A percentile compares a stretch with the other conserved stretches of the same genome.
phyloP scores from a whole-genome alignment of 92 coral and sea anemone genomes.

The Galaxea fascicularis region DNA sequence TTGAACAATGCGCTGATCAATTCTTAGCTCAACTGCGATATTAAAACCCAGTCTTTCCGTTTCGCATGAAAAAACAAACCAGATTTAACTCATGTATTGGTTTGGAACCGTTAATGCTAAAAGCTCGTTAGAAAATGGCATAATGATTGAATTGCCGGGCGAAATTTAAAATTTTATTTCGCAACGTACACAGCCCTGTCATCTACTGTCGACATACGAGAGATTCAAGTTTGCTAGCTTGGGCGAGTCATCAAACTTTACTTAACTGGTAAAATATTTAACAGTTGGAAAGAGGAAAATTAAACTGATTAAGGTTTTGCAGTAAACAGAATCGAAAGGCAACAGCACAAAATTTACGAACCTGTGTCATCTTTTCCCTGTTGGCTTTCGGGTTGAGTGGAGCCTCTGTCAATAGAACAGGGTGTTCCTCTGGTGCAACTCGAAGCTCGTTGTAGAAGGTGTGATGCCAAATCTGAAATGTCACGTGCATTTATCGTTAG shows the following conservation, averaged over 20 bases:
- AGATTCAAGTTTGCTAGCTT: not conserved
- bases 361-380: constrained; percentile 97
- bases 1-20: not conserved
- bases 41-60: not conserved
- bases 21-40: not conserved
- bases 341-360: not conserved
- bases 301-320: not conserved
- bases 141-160: too few relatives aligned
- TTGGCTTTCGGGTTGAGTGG: constrained; percentile 96
- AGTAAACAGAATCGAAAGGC: not conserved
- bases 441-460: constrained; percentile 88
- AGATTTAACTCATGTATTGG: not conserved
- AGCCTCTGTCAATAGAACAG: constrained; percentile 92
- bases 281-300: not conserved
- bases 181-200: not conserved
- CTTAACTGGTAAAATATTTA: not conserved
- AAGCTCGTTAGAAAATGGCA: not conserved
- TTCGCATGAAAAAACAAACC: not conserved
- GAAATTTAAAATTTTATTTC: not conserved
- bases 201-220: not conserved
- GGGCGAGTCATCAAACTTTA: not conserved
- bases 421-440: constrained; percentile 96
- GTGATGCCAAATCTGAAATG: constrained; percentile 87
- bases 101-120: not conserved
- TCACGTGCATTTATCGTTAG: not conserved